Evolutionary conservation across 2,797 vertebrate species (phyloP).

Genomic region (Neomorphus geoffroyi): DNA sequence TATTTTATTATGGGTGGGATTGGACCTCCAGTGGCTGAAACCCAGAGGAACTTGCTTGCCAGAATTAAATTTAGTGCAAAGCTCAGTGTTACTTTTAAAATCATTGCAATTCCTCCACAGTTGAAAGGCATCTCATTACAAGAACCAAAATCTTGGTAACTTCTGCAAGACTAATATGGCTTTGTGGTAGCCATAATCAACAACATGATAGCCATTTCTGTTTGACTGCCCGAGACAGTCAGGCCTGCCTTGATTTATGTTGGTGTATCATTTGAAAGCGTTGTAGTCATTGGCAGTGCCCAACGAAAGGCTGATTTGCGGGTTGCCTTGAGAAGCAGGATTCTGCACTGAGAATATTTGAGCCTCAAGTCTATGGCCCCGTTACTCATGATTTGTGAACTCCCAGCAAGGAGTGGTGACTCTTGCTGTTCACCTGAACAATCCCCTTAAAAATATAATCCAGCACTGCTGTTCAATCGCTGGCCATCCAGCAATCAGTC

Average conservation of each 20-base stretch:
- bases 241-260: not conserved
- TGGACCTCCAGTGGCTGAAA: not conserved
- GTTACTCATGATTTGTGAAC: not conserved
- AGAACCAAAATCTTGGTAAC: not conserved
- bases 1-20: not conserved
- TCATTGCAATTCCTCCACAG: not conserved
- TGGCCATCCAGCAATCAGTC: rapidly evolving
- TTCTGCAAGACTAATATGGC: not conserved
- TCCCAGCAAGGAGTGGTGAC: not conserved
- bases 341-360: not conserved
- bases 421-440: not conserved
- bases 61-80: not conserved
- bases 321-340: not conserved
- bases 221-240: not conserved
- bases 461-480: not conserved
- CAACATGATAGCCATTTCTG: rapidly evolving
- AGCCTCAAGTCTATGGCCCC: not conserved
- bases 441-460: not conserved
- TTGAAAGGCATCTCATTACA: not conserved
- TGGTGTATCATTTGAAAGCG: not conserved
- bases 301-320: rapidly evolving
- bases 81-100: not conserved
- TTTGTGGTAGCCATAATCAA: not conserved
- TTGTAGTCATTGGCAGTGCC: not conserved
- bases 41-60: not conserved